phyloP scores from a whole-genome alignment of 2,797 vertebrate genomes.

The Siniperca undulata region DNA sequence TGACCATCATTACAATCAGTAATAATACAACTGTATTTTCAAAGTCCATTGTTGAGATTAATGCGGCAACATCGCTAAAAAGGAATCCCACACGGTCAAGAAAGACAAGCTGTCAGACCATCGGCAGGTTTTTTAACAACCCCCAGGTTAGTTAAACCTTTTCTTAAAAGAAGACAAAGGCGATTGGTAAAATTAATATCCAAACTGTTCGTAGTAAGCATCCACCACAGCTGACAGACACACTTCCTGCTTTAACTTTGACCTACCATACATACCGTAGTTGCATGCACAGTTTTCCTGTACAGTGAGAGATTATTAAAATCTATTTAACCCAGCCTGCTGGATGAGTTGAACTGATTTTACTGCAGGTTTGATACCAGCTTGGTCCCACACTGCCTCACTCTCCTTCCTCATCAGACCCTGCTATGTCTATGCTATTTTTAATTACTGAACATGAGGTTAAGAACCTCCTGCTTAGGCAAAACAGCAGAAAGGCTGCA shows the following conservation, averaged over 20 bases:
- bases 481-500: not conserved
- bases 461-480: not conserved
- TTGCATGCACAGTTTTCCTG: not conserved
- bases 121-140: not conserved
- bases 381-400: not conserved
- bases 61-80: not conserved
- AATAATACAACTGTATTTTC: not conserved
- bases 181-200: rapidly evolving
- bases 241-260: not conserved
- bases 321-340: no score
- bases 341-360: no score
- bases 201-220: not conserved
- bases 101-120: not conserved
- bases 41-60: not conserved
- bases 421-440: not conserved
- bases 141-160: not conserved
- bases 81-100: not conserved
- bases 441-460: not conserved
- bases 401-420: not conserved
- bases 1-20: not conserved
- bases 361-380: no score
- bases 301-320: not conserved
- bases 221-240: not conserved
- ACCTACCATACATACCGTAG: no score
- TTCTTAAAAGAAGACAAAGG: not conserved